Base-by-base conservation (phyloP, 2,797 vertebrate species). In the Tragelaphus eurycerus region DNA sequence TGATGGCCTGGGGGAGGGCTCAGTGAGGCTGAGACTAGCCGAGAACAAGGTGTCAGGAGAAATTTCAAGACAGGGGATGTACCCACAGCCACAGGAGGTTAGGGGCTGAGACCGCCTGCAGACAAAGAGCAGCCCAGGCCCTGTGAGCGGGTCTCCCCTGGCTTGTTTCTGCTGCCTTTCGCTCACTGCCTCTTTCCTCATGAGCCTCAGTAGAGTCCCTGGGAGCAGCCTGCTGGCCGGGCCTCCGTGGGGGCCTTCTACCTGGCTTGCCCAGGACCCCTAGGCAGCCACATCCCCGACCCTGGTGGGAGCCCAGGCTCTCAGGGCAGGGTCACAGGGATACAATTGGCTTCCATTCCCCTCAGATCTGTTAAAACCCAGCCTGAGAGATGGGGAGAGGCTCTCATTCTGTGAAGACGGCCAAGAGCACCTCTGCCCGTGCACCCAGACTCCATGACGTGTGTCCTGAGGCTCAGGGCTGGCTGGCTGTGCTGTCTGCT, bases 371-470 rank as follows among this genome's bases (percentile, higher is more conserved):
- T n/a, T 85, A 29, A 64, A 74, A 55, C 48, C 64, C 31, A 27
- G 48, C 38, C 67, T 1, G 46, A 79, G 71, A 31, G 21, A 14
- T 3, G 9, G 43, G 10, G 7, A 8, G 87, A 52, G 46, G 29
- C 13, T 59, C 34, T 29, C 0, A 2, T 48, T 74, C 38, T 16
- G 34, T 62, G 15, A 27, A 6, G 23, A 29, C 1, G 21, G 34
- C 82, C 29, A 10, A 43, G 52, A 78, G 43, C 16, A 11, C 15
- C 16, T 34, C 48, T 48, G 34, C 13, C 83, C 34, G 15, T 1
- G 52, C 16, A 6, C 1, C 7, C 43, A 48, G 83, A 43, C 29
- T 15, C 87, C 3, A 1, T 9, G 71, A 7, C 1, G 0, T 6
- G 31, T 4, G 4, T 52, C 52, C 43, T 8, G 1, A 16, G 91